phyloP scores from a whole-genome alignment of 2,888 invertebrate genomes.

The Sesia apiformis region DNA sequence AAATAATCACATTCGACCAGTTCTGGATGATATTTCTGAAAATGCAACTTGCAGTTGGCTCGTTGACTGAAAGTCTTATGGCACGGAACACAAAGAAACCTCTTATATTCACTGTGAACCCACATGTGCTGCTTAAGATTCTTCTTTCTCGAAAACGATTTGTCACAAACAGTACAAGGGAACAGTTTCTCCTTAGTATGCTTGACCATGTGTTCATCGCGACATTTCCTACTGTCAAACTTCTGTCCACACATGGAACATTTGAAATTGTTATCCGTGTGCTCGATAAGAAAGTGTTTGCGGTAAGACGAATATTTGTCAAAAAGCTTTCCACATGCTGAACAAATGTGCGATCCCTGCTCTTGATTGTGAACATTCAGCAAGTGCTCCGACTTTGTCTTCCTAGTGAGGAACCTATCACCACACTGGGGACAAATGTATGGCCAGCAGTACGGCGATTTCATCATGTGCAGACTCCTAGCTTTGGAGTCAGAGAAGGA shows the following conservation, averaged over 20 bases:
- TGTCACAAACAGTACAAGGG: conserved; percentile 9
- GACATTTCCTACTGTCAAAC: not conserved
- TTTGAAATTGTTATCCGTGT: conserved; percentile 7
- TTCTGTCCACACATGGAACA: conserved; percentile 7
- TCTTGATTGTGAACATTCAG: conserved; percentile 5
- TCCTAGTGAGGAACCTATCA: conserved; percentile 4
- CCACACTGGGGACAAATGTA: conserved; percentile 3
- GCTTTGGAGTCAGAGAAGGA: conserved; percentile 2
- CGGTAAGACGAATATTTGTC: conserved; percentile 1
- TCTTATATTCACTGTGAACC: conserved; percentile 10
- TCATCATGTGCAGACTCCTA: conserved; percentile 3
- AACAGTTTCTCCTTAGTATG: conserved; percentile 6
- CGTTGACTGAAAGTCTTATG: not conserved
- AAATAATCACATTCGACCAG: not conserved
- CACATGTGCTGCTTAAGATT: conserved; percentile 4
- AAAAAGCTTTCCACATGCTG: conserved; percentile 6
- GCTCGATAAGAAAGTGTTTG: conserved; percentile 6
- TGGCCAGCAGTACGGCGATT: conserved; percentile 6
- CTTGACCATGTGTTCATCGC: conserved; percentile 1
- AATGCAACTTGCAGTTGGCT: conserved; percentile 3
- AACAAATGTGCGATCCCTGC: conserved; percentile 4
- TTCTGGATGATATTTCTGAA: conserved; percentile 11
- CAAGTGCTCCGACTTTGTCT: conserved; percentile 5
- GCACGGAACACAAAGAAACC: conserved; percentile 6
- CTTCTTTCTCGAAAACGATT: conserved; percentile 4